Evolutionary conservation across 2,113 vertebrate genomes (phyloP).

Genomic region (Butorides virescens): DNA sequence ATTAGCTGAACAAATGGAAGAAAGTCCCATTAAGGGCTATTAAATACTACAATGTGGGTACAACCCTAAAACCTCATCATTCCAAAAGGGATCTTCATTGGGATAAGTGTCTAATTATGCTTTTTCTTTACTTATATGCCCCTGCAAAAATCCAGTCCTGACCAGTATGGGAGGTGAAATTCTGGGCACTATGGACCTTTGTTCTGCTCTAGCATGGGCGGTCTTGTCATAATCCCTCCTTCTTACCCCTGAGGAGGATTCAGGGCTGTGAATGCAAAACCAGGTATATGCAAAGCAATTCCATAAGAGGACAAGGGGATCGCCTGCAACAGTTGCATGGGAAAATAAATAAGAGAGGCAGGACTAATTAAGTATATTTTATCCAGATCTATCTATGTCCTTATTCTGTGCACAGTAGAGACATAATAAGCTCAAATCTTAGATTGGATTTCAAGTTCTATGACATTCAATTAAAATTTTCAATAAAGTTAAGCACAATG

Average conservation of each 20-base stretch:
- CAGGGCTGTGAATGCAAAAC: neutral
- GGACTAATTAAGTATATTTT: neutral
- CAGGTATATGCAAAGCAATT: neutral
- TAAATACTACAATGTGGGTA: neutral
- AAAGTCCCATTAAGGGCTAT: constrained; percentile 10
- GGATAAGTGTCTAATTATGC: neutral
- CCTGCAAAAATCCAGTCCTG: neutral
- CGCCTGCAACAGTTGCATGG: neutral
- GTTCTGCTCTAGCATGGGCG: neutral
- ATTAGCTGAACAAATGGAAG: neutral
- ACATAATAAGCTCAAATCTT: neutral
- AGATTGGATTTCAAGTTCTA: neutral
- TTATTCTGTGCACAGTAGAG: neutral
- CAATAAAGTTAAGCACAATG: neutral
- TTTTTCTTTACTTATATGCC: neutral
- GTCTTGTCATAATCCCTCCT: neutral
- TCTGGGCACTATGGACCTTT: neutral
- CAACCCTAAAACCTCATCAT: neutral
- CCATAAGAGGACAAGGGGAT: neutral
- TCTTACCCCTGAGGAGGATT: neutral
- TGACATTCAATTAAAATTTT: neutral
- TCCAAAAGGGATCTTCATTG: neutral
- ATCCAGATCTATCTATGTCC: neutral
- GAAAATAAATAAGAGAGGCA: neutral
- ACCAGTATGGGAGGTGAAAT: neutral